Conservation (phyloP, 1,140 invertebrate genomes). For the Catajapyx aquilonaris region DNA sequence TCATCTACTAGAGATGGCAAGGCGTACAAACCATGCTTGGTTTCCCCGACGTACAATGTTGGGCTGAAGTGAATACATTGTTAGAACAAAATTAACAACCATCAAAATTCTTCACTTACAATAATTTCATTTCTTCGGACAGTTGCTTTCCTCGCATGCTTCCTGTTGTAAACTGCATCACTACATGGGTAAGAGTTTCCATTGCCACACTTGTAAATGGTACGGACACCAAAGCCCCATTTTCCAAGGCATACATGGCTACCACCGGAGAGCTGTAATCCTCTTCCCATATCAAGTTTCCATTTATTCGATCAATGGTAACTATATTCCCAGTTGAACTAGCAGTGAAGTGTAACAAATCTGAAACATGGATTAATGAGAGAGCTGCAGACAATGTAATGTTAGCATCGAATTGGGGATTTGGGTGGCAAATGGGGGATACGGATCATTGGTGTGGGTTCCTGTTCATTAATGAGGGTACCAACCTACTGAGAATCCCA, state of each 20-base stretch:
- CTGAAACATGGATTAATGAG: conserved; percentile 24
- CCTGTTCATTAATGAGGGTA: too few species aligned
- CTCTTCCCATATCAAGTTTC: conserved; percentile 62
- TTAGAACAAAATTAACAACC: conserved; percentile 1
- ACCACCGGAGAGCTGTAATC: conserved; percentile 78
- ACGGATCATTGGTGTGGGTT: too few species aligned
- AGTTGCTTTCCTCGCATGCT: conserved; percentile 23
- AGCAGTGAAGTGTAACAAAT: conserved; percentile 66
- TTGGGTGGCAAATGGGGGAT: too few species aligned
- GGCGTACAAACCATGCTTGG: conserved; percentile 70
- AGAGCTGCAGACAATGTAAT: too few species aligned
- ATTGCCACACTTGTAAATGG: conserved; percentile 80
- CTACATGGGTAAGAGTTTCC: conserved; percentile 52
- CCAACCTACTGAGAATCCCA: too few species aligned
- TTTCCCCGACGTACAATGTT: conserved; percentile 83
- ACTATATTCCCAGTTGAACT: conserved; percentile 70
- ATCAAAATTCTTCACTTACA: conserved; percentile 30
- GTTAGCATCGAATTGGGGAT: too few species aligned
- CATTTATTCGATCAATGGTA: conserved; percentile 48
- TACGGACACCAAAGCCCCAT: conserved; percentile 55
- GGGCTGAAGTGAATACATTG: conserved; percentile 36
- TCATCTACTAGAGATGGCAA: conserved; percentile 77
- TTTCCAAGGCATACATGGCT: conserved; percentile 62
- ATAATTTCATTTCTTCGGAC: conserved; percentile 50
- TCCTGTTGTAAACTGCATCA: conserved; percentile 30